Conservation (phyloP, 2,888 invertebrate species). For the Meteorus colon region DNA sequence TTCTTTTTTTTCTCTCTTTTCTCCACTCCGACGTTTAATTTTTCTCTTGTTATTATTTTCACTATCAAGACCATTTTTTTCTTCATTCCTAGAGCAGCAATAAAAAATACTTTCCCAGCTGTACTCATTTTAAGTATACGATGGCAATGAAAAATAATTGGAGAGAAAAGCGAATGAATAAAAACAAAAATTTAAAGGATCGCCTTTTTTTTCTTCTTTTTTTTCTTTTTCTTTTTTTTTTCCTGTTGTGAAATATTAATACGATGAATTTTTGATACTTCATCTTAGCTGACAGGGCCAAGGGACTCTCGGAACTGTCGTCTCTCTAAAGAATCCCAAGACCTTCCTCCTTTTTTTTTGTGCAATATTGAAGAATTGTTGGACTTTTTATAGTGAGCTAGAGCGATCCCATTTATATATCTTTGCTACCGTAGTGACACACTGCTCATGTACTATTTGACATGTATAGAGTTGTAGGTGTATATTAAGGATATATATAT, state of each 20-base stretch:
- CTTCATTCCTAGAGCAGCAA: background rate
- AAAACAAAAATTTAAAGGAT: background rate
- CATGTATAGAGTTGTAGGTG: background rate
- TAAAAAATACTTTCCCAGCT: background rate
- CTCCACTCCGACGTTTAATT: background rate
- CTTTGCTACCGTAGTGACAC: background rate
- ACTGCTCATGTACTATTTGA: background rate
- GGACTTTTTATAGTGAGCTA: background rate
- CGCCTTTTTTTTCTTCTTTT: too few species aligned
- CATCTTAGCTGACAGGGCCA: background rate
- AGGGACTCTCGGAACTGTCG: background rate
- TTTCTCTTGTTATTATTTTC: background rate
- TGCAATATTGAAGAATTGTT: background rate
- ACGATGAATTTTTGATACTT: background rate
- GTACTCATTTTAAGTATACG: background rate
- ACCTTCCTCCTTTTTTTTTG: background rate
- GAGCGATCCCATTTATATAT: background rate
- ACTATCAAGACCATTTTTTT: background rate
- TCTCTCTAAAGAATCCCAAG: too few species aligned
- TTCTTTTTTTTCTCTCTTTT: background rate
- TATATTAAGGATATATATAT: background rate
- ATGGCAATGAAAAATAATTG: background rate
- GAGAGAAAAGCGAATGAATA: background rate
- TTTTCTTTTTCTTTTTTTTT: too few species aligned
- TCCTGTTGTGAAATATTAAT: background rate